These are phyloP conservation scores for Dissostichus mawsoni DNA, from an alignment of 2,113 vertebrate genomes.

Conservation along the genomic window DNA sequence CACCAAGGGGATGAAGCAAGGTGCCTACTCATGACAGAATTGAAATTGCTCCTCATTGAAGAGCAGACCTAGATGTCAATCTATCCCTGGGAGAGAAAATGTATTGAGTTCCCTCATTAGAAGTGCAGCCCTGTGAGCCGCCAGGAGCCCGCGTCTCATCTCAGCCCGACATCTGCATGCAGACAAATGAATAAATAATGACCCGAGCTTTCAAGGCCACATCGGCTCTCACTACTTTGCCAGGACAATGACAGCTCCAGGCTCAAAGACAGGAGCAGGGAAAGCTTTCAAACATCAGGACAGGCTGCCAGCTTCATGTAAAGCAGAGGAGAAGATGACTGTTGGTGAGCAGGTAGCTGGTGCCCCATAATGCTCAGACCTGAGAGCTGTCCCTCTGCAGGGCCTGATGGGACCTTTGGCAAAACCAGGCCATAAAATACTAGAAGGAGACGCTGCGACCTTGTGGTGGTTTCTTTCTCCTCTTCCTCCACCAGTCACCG, in stretches of 20 bases:
- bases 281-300: slow-evolving; percentile 32
- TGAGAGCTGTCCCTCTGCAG: neutral
- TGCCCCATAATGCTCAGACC: neutral
- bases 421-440: slow-evolving; percentile 18
- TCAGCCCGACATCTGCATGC: slow-evolving; percentile 71
- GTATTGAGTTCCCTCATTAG: slow-evolving; percentile 59
- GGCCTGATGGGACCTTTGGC: neutral
- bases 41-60: slow-evolving; percentile 31
- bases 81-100: slow-evolving; percentile 23
- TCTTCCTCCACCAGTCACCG: slow-evolving; percentile 40
- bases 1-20: slow-evolving; percentile 28
- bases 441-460: slow-evolving; percentile 57
- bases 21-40: slow-evolving; percentile 48
- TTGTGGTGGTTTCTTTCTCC: slow-evolving; percentile 60
- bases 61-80: slow-evolving; percentile 50
- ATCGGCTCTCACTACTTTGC: slow-evolving; percentile 42
- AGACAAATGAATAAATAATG: slow-evolving; percentile 79
- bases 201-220: slow-evolving; percentile 67
- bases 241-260: slow-evolving; percentile 42
- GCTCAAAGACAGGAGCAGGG: slow-evolving; percentile 28
- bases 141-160: slow-evolving; percentile 57
- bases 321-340: slow-evolving; percentile 29
- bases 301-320: slow-evolving; percentile 16
- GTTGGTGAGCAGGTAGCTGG: slow-evolving; percentile 25
- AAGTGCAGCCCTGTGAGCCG: slow-evolving; percentile 41